A percentile compares a stretch with the other conserved stretches of the same genome.
phyloP scores from a whole-genome alignment of 35 echinoderm and acorn worm genomes.

The Heliocidaris tuberculata region DNA sequence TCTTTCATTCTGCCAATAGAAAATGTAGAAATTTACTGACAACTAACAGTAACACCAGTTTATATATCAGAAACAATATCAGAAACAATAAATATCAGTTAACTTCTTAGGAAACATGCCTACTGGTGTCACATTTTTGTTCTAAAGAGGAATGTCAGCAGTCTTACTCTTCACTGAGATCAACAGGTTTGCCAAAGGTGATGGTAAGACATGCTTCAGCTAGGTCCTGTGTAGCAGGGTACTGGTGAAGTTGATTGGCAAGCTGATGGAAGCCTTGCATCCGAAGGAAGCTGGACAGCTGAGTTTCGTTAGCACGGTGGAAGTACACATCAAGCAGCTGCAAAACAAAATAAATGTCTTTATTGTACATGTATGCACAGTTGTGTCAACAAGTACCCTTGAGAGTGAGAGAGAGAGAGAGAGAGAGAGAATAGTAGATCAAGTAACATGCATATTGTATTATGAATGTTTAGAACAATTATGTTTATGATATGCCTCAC shows the following conservation, averaged over 20 bases:
- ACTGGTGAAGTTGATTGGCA: conserved; percentile 98
- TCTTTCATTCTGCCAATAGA: no score
- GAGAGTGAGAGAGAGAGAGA: no score
- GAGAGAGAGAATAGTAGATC: no score
- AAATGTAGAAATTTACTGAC: neutral
- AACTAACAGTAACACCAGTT: neutral
- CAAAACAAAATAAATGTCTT: conserved; percentile 16
- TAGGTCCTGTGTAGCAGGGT: conserved; percentile 75
- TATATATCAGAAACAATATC: neutral
- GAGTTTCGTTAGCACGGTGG: conserved; percentile 65
- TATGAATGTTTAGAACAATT: no score
- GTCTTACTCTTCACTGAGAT: conserved; percentile 66
- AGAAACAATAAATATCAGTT: neutral
- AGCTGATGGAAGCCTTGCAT: conserved; percentile 83
- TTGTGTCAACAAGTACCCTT: no score
- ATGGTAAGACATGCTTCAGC: conserved; percentile 91
- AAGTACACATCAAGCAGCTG: conserved; percentile 97
- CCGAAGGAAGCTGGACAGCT: conserved; percentile 73
- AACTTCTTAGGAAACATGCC: neutral
- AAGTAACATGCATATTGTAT: no score
- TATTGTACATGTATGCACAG: neutral
- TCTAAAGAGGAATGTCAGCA: neutral
- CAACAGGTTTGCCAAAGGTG: conserved; percentile 74
- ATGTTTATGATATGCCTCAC: no score
- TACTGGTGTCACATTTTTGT: neutral